Evolutionary conservation across 2,888 invertebrate genomes (phyloP), one percentile per base, ranked within the genome.

Genomic region (Lepetodrilus schrolli): DNA sequence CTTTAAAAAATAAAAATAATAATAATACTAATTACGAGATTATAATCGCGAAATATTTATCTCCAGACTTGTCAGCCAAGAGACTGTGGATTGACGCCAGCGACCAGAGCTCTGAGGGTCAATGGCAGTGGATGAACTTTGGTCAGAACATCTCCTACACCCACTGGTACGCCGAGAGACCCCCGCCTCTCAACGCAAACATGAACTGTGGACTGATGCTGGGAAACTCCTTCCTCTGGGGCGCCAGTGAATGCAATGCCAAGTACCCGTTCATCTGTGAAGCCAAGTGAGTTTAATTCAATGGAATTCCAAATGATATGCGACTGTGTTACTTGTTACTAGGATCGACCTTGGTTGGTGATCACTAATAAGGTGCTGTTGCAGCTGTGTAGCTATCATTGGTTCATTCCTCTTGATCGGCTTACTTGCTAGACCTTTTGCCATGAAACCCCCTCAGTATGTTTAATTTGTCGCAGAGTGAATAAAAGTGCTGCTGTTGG

Each of bases 281-380:
- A 36, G 47, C 49, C 13, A 65, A 58, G 58, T 74, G 66, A 20
- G 50, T n/a, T n/a, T n/a, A n/a, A n/a, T n/a, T n/a, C n/a, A n/a
- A n/a, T n/a, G n/a, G n/a, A n/a, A n/a, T n/a, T n/a, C n/a, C n/a
- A n/a, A n/a, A n/a, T n/a, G n/a, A n/a, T n/a, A n/a, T n/a, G n/a
- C n/a, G n/a, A n/a, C n/a, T n/a, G n/a, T n/a, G n/a, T n/a, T n/a
- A n/a, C n/a, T n/a, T n/a, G n/a, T n/a, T n/a, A n/a, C n/a, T n/a
- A n/a, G n/a, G n/a, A n/a, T n/a, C n/a, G n/a, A n/a, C n/a, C n/a
- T n/a, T n/a, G n/a, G n/a, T n/a, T n/a, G n/a, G n/a, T n/a, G n/a
- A n/a, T n/a, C n/a, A n/a, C n/a, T n/a, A n/a, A n/a, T n/a, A n/a
- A n/a, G n/a, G n/a, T n/a, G n/a, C n/a, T n/a, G n/a, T n/a, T n/a